phyloP scores from a whole-genome alignment of 2,113 vertebrate species.

The Patagioenas fasciata region DNA sequence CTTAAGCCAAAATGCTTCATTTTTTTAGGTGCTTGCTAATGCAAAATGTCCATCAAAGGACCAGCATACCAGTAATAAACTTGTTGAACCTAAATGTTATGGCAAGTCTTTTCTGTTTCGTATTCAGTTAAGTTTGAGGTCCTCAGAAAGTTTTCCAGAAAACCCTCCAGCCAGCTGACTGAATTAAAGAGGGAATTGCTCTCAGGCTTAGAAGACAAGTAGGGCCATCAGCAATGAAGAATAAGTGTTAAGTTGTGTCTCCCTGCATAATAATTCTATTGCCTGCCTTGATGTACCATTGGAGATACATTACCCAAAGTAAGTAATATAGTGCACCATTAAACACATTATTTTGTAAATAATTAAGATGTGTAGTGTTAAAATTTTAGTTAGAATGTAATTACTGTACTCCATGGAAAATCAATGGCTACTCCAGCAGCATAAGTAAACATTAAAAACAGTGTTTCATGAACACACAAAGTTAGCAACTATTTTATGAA shows the following conservation, averaged over 20 bases:
- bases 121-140: conserved; percentile 4
- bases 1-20: not conserved
- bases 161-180: conserved; percentile 7
- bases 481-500: not conserved
- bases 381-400: conserved; percentile 34
- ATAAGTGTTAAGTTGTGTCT: conserved; percentile 4
- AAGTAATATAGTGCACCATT: conserved; percentile 19
- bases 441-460: not conserved
- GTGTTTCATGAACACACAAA: not conserved
- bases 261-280: conserved; percentile 50
- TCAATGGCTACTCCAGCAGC: not conserved
- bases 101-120: not conserved
- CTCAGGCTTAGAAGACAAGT: not conserved
- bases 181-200: conserved; percentile 42
- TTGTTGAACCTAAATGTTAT: not conserved
- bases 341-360: conserved; percentile 43
- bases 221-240: conserved; percentile 27
- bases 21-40: not conserved
- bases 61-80: not conserved
- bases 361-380: conserved; percentile 28
- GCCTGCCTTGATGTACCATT: conserved; percentile 21
- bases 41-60: not conserved
- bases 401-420: conserved; percentile 27
- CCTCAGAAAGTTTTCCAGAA: conserved; percentile 37
- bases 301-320: conserved; percentile 18